These are phyloP conservation scores for Argyrosomus regius DNA, from an alignment of 2,797 vertebrate genomes.

Conservation along the genomic window DNA sequence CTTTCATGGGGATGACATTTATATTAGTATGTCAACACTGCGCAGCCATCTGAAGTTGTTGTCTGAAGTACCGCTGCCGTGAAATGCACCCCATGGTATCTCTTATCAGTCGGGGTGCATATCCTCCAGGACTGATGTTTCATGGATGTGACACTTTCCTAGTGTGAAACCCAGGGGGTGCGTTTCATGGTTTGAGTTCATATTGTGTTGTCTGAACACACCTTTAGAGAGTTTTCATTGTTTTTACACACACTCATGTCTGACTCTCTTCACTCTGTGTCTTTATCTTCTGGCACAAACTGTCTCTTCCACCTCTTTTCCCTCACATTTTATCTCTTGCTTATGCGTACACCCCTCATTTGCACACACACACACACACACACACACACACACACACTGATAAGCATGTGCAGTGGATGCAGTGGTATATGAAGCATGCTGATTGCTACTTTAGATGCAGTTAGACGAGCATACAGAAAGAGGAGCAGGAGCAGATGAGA, in stretches of 20 bases:
- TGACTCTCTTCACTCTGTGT: not conserved
- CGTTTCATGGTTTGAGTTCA: no score
- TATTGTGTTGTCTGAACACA: not conserved
- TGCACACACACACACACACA: constrained; percentile 6
- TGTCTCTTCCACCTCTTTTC: not conserved
- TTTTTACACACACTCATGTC: not conserved
- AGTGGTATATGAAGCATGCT: constrained; percentile 55
- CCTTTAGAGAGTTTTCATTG: not conserved
- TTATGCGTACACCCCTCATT: not conserved
- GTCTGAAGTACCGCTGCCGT: no score
- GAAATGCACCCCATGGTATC: no score
- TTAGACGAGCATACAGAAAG: constrained; percentile 39
- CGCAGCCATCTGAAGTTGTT: no score
- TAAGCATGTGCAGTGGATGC: constrained; percentile 12
- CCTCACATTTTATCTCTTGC: not conserved
- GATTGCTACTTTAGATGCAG: constrained; percentile 61
- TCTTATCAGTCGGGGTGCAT: no score
- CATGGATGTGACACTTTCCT: no score
- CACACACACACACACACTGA: constrained; percentile 5
- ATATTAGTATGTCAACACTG: no score
- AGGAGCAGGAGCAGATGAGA: constrained; percentile 53
- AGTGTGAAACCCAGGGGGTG: no score
- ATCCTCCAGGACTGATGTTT: no score
- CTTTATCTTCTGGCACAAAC: constrained; percentile 3
- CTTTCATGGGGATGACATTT: no score